phyloP scores from a whole-genome alignment of 2,797 vertebrate species.

The Crypturellus tataupa region DNA sequence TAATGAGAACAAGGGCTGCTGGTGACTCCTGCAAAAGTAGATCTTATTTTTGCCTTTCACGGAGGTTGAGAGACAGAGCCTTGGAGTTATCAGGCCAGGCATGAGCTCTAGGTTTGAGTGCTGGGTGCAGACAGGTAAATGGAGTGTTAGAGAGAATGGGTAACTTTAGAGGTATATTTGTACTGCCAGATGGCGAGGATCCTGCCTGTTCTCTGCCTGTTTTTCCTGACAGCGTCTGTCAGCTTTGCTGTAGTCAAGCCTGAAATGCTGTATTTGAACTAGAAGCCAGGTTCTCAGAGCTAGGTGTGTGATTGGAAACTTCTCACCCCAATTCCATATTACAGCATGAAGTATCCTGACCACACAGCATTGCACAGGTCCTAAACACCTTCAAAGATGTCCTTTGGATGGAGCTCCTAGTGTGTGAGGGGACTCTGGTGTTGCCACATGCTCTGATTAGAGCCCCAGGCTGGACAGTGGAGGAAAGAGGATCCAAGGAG shows the following conservation, averaged over 20 bases:
- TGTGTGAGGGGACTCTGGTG: background rate
- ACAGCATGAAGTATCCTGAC: background rate
- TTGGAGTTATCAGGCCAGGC: background rate
- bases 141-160: background rate
- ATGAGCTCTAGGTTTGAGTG: accelerated
- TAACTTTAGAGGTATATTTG: background rate
- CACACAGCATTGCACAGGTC: background rate
- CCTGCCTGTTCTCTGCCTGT: background rate
- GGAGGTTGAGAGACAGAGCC: background rate
- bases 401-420: background rate
- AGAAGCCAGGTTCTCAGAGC: background rate
- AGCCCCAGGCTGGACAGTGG: background rate
- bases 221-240: background rate
- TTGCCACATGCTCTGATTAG: background rate
- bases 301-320: background rate
- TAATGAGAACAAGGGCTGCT: slow-evolving; percentile 28
- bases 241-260: background rate
- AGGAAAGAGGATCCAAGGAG: background rate
- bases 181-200: background rate
- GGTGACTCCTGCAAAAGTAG: background rate
- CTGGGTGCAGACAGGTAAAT: background rate
- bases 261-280: background rate
- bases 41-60: slow-evolving; percentile 14
- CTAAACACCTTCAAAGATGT: background rate
- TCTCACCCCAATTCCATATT: background rate